These are phyloP conservation scores for Thunnus thynnus DNA, from an alignment of 2,113 vertebrate species.

Conservation along the genomic window DNA sequence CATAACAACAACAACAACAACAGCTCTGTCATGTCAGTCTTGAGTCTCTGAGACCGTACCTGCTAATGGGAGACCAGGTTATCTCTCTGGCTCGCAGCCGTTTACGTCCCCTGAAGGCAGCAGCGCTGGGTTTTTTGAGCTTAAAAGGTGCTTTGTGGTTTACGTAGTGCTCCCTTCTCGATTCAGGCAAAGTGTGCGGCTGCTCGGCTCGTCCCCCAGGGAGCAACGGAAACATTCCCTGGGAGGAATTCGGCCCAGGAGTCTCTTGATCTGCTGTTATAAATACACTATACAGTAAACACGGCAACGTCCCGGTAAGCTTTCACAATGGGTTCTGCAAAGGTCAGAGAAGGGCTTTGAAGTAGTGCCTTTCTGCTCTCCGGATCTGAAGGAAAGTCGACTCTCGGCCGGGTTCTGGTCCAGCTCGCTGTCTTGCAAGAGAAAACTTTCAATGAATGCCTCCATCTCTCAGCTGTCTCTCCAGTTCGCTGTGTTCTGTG, in stretches of 20 bases:
- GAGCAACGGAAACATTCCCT: constrained; percentile 71
- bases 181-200: constrained; percentile 39
- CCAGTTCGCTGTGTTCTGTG: constrained; percentile 13
- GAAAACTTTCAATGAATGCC: constrained; percentile 28
- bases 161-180: constrained; percentile 59
- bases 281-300: constrained; percentile 75
- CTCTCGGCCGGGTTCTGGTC: constrained; percentile 8
- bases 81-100: constrained; percentile 42
- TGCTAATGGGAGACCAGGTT: constrained; percentile 55
- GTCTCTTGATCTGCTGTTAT: constrained; percentile 71
- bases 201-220: constrained; percentile 60
- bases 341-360: constrained; percentile 40
- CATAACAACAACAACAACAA: neutral
- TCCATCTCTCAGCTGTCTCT: constrained; percentile 56
- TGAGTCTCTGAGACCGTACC: constrained; percentile 48
- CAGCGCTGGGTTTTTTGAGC: constrained; percentile 31
- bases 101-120: constrained; percentile 49
- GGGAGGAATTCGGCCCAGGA: constrained; percentile 63
- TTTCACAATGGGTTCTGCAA: constrained; percentile 45
- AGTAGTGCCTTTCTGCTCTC: constrained; percentile 24
- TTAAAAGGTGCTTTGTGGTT: constrained; percentile 38
- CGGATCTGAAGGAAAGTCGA: neutral
- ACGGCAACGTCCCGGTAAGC: constrained; percentile 50
- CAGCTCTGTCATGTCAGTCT: neutral
- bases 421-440: neutral